Conservation (phyloP, 2,797 vertebrate species). For the Bradypus variegatus region DNA sequence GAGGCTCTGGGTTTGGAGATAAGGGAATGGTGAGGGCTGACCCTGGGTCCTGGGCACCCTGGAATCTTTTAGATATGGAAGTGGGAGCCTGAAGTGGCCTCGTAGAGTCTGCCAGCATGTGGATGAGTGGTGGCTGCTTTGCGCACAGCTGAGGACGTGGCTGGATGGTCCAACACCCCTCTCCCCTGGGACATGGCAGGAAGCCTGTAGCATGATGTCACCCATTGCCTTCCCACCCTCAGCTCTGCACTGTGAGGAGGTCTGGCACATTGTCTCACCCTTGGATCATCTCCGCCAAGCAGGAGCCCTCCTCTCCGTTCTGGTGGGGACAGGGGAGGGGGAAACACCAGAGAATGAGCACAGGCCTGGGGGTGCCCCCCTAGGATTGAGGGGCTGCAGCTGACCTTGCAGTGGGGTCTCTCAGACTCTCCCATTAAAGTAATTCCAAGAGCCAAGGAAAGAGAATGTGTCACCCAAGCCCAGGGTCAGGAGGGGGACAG, state of each 20-base stretch:
- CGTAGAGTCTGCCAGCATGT: background rate
- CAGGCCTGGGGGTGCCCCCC: background rate
- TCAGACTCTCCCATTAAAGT: background rate
- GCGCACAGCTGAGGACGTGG: constrained; percentile 31
- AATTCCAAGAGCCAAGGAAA: background rate
- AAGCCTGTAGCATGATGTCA: constrained; percentile 55
- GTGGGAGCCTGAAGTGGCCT: background rate
- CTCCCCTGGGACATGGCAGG: constrained; percentile 49
- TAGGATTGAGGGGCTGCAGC: rapidly evolving
- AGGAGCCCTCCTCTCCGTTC: background rate
- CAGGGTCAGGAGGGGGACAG: background rate
- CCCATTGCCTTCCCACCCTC: background rate
- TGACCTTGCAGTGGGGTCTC: background rate
- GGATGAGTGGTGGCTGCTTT: background rate
- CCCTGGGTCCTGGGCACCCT: background rate
- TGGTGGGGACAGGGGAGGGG: background rate
- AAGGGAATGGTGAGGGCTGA: background rate
- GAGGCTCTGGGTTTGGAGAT: background rate
- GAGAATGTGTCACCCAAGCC: background rate
- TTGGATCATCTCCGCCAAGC: background rate
- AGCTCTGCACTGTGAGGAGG: background rate
- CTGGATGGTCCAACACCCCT: constrained; percentile 17
- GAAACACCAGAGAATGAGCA: rapidly evolving
- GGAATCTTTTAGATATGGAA: background rate
- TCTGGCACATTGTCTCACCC: constrained; percentile 21